phyloP scores from a whole-genome alignment of 2,797 vertebrate species.

The Xerus rutilus region DNA sequence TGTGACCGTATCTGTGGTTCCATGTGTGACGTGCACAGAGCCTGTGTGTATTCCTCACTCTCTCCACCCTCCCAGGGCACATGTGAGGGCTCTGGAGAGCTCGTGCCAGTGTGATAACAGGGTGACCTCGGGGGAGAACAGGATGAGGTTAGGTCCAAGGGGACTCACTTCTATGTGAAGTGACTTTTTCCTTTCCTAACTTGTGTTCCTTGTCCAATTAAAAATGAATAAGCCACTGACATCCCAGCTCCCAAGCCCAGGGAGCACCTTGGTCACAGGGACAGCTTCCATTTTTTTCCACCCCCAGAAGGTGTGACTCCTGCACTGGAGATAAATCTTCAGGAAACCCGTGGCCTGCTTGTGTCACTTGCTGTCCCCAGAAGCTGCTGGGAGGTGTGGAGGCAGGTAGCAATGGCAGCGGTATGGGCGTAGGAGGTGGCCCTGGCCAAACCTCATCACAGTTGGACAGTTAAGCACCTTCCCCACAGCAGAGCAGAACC shows the following conservation, averaged over 20 bases:
- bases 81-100: not conserved
- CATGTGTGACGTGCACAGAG: not conserved
- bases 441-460: fast-evolving
- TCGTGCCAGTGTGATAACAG: fast-evolving
- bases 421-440: not conserved
- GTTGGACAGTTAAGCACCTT: fast-evolving
- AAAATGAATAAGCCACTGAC: fast-evolving
- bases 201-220: not conserved
- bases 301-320: fast-evolving
- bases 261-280: fast-evolving
- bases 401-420: not conserved
- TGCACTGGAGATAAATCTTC: not conserved
- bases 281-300: not conserved
- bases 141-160: not conserved
- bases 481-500: fast-evolving
- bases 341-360: not conserved
- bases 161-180: not conserved
- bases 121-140: not conserved
- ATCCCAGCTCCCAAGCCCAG: fast-evolving
- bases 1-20: fast-evolving
- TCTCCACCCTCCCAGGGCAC: not conserved
- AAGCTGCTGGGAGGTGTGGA: fast-evolving
- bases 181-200: not conserved
- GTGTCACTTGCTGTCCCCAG: not conserved
- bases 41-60: fast-evolving